Evolutionary conservation across 2,113 vertebrate species (phyloP), one percentile per base, ranked within the genome.

Genomic region (Trinectes maculatus): DNA sequence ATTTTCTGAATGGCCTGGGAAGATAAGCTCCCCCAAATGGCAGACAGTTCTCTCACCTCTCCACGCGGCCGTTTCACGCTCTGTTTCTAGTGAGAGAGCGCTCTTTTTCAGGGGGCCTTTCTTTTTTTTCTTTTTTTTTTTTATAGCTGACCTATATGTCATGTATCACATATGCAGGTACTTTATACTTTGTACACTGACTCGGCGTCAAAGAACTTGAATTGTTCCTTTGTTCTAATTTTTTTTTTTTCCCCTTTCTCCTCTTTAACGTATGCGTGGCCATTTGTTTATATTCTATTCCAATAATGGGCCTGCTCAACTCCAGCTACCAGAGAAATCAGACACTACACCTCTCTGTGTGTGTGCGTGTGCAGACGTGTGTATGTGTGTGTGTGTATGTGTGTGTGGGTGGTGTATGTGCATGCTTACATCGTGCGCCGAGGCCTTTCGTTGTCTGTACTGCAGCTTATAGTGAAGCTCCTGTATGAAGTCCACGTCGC

Each of bases 91-190:
- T 52, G 77, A 87, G 83, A 80, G 85, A 78, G 79, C 59, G 44
- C 81, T 84, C 74, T 84, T 87, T 82, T 83, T 81, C 78, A 84
- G 84, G 89, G 87, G 87, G 87, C 57, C 72, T 63, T 74, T 89
- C 80, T 85, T 63, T 80, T 80, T 89, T 73, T 73, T 78, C 70
- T 82, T 86, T 80, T 89, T 73, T 73, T 78, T 73, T 82, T 86
- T 65, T 82, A 84, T 90, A 91, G 87, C 84, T 86, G 82, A 90
- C 86, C 85, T 85, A 86, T 87, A 89, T 72, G 86, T 89, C 85
- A 88, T 80, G 86, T 90, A 91, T 87, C 87, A 91, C 86, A 90
- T 91, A 87, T 85, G 80, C 91, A 94, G 80, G 90, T 90, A 91
- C 90, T 89, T 89, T 89, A 91, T 92, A 89, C 77, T 90, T 87